Base-by-base conservation (phyloP, 2,888 invertebrate genomes). In the Eristalinus aeneus region DNA sequence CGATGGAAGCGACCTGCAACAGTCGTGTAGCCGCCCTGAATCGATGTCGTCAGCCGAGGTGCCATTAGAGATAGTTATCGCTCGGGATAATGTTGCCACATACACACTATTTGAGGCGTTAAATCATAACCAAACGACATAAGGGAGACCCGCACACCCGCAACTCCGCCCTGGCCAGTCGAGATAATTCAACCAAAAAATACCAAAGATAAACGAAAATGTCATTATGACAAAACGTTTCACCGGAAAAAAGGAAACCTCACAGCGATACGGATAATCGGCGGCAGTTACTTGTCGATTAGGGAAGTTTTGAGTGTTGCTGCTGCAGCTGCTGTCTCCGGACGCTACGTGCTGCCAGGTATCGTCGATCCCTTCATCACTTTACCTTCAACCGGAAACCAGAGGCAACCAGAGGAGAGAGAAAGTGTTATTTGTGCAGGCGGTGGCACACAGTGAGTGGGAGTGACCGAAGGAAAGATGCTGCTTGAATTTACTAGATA, bases 401-500 rank as follows among this genome's bases (percentile, higher is more conserved):
- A 34, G 22, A 2, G 27, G 27, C 5, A 27, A 27, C 2, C 27
- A 27, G 27, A 5, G 20, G 60, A 60, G 2, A 23, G 56, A 56
- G 12, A 56, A 56, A 22, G 10, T 56, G 23, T 23, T 27, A 54
- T 10, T 22, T 5, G 39, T 34, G 39, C 72, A 79, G 74, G 74
- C 73, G 39, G 39, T 39, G 79, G 20, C 32, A 61, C 79, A 75
- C 54, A 61, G 74, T 79, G 61, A 71, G 53, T 54, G 23, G 53
- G 60, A 71, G 46, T 65, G 23, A 58, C 68, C 65, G 56, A 68
- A 64, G 56, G 60, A 53, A 78, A 61, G 73, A 85, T 85, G 85
- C 81, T 80, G 85, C 63, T 85, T 76, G 56, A 76, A 56, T 85
- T 81, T 68, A 77, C 77, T 54, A 86, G 86, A 82, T 86, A 86